phyloP scores from a whole-genome alignment of 2,113 vertebrate genomes.

The Cnemophilus loriae region DNA sequence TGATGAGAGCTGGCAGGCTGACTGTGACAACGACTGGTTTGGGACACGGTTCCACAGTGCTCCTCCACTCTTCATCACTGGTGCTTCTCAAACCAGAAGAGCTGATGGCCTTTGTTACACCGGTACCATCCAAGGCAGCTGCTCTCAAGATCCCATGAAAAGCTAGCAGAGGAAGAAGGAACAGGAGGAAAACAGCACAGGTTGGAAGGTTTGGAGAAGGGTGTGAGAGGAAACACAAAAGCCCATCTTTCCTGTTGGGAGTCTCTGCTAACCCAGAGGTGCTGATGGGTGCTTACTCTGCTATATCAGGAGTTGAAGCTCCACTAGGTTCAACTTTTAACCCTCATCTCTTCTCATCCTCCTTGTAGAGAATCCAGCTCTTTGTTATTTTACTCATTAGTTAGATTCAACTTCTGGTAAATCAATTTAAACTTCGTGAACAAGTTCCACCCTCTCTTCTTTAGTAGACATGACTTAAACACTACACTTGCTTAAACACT shows the following conservation, averaged over 20 bases:
- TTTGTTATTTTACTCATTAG: not conserved
- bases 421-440: not conserved
- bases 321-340: not conserved
- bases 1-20: not conserved
- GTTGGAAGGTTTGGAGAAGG: not conserved
- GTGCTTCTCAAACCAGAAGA: not conserved
- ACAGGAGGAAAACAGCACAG: not conserved
- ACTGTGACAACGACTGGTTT: fast-evolving
- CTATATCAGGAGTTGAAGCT: not conserved
- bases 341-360: not conserved
- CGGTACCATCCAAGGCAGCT: fast-evolving
- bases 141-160: not conserved
- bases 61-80: not conserved
- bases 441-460: not conserved
- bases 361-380: not conserved
- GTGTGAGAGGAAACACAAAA: not conserved
- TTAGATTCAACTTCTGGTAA: not conserved
- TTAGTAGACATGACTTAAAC: not conserved
- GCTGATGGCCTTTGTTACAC: not conserved
- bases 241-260: fast-evolving
- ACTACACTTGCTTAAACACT: not conserved
- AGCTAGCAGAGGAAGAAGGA: not conserved
- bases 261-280: not conserved
- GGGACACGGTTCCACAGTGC: not conserved
- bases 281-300: too few relatives aligned